phyloP scores from a whole-genome alignment of 2,797 vertebrate species.

The Halcyon chelicuti region DNA sequence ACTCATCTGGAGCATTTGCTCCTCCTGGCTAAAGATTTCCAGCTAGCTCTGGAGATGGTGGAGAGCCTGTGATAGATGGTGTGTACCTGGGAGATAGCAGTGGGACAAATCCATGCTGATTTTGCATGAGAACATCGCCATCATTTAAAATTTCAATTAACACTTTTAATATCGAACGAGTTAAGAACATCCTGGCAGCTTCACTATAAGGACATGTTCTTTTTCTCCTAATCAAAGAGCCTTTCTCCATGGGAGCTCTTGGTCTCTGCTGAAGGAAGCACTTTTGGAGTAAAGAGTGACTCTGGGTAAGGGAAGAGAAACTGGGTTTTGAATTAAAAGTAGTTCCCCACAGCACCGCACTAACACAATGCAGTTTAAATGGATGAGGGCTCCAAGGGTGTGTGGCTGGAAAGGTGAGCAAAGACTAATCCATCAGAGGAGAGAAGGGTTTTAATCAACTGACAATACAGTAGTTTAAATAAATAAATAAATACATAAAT shows the following conservation, averaged over 20 bases:
- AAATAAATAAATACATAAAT: not conserved
- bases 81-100: not conserved
- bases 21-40: not conserved
- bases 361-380: not conserved
- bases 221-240: not conserved
- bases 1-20: not conserved
- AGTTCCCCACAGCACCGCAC: not conserved
- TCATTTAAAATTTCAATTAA: not conserved
- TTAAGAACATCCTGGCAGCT: not conserved
- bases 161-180: not conserved
- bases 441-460: slow-evolving; percentile 7
- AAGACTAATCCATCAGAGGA: not conserved
- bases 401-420: not conserved
- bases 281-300: not conserved
- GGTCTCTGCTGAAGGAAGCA: not conserved
- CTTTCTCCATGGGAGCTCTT: not conserved
- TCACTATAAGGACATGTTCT: not conserved
- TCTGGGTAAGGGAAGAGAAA: not conserved
- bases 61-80: not conserved
- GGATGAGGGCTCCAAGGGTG: not conserved
- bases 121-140: not conserved
- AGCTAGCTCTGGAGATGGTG: not conserved
- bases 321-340: slow-evolving; percentile 1
- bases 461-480: not conserved
- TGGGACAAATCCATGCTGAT: not conserved